Base-by-base conservation (phyloP, 2,113 vertebrate genomes). In the Choloepus hoffmanni region DNA sequence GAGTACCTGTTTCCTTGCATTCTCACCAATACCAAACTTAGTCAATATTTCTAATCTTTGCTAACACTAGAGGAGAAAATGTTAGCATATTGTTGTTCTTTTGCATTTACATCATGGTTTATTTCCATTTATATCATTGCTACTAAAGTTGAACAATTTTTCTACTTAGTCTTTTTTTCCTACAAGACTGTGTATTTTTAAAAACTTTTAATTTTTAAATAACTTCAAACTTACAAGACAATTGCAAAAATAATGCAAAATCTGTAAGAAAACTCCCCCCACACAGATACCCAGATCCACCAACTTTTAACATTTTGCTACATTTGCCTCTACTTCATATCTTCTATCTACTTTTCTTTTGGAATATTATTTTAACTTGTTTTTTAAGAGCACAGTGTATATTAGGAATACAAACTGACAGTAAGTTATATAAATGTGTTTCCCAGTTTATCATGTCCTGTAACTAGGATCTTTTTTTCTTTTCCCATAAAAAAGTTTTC, bases 61-160 rank as follows among this genome's bases (percentile, higher is more conserved):
- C n/a, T 83, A 77, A 83, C 28, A 70, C 23, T 62, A 73, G 8
- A 94, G 60, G 43, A 48, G 23, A 92, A 65, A 89, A 83, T 68
- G 7, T 68, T 84, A 60, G 40, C 5, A 77, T 87, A 26, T 45
- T 40, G 8, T 53, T 88, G 23, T 68, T 72, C 74, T 16, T 55
- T 55, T 16, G 53, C 53, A 55, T 55, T 55, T 55, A 55, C 18
- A 55, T 55, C 53, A 15, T 55, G 14, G 14, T 55, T 58, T 74
- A 74, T 43, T 86, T 94, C 11, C 10, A 53, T 82, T 11, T 90
- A 72, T 86, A 81, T 82, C 62, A 85, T 93, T 93, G 65, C 67
- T 84, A 70, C 8, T 73, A 50, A 73, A 30, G 43, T 60, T 24
- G 13, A 58, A 58, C 55, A 58, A 3, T 58, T 58, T 58, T 58